Percentiles rank a stretch among this genome's conserved stretches.
These are phyloP conservation scores for Platichthys stellatus DNA, from an alignment of 2,113 vertebrate genomes.

Conservation along the genomic window DNA sequence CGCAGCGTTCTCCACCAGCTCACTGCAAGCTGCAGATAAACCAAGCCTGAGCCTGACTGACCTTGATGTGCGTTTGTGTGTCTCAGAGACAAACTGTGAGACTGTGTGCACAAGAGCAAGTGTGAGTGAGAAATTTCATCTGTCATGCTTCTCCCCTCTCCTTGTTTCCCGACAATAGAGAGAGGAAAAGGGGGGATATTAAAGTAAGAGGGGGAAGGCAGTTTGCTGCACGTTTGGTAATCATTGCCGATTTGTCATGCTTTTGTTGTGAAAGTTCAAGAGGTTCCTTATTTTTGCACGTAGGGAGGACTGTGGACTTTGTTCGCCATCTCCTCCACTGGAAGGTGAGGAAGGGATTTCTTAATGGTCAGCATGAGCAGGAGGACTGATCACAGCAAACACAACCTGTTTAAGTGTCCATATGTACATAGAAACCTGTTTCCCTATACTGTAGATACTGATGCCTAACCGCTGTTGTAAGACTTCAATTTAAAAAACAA, in stretches of 20 bases:
- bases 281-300: neutral
- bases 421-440: neutral
- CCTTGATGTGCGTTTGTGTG: slow-evolving; percentile 55
- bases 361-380: neutral
- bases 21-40: slow-evolving; percentile 67
- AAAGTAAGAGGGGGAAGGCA: neutral
- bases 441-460: too few species aligned
- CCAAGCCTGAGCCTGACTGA: slow-evolving; percentile 40
- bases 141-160: slow-evolving; percentile 5
- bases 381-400: neutral
- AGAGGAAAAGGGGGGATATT: slow-evolving; percentile 1
- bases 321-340: neutral
- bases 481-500: too few species aligned
- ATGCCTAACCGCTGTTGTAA: too few species aligned
- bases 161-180: slow-evolving; percentile 8
- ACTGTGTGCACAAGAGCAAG: neutral
- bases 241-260: neutral
- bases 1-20: slow-evolving; percentile 50
- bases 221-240: slow-evolving; percentile 6
- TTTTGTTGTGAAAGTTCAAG: neutral
- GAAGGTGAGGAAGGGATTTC: neutral
- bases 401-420: neutral
- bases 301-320: neutral
- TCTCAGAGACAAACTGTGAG: slow-evolving; percentile 30
- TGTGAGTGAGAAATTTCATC: slow-evolving; percentile 26